Evolutionary conservation across 2,888 invertebrate species (phyloP).

Genomic region (Rhaphigaster nebulosa): DNA sequence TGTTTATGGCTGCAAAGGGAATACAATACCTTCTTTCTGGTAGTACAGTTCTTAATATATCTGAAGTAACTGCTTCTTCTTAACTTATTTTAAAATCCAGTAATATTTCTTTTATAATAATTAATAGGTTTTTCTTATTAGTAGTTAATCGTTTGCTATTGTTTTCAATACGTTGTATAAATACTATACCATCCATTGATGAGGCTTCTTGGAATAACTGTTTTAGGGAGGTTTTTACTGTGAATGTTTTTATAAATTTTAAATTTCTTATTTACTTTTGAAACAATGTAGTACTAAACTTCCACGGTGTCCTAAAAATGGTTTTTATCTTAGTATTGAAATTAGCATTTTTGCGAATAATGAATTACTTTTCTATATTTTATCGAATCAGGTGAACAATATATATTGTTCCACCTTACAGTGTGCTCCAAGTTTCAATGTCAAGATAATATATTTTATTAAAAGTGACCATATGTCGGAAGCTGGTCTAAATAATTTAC

Average conservation of each 20-base stretch:
- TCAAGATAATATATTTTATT: background rate
- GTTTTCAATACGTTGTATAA: background rate
- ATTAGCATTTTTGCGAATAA: too few species aligned
- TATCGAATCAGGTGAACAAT: background rate
- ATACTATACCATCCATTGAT: too few species aligned
- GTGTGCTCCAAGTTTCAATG: background rate
- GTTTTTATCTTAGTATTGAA: too few species aligned
- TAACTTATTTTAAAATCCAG: background rate
- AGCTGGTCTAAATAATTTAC: background rate
- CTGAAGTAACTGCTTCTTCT: background rate
- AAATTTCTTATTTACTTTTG: background rate
- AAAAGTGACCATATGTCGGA: background rate
- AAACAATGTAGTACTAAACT: background rate
- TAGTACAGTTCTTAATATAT: background rate
- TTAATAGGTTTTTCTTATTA: background rate
- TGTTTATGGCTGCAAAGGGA: background rate
- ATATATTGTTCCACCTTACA: background rate
- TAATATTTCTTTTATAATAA: background rate
- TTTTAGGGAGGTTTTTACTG: background rate
- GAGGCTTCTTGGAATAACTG: background rate
- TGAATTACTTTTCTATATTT: background rate
- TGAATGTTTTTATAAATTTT: background rate
- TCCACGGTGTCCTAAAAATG: background rate
- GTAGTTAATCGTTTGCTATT: background rate
- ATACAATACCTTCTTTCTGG: background rate